A percentile compares a stretch with the other conserved stretches of the same genome.
Evolutionary conservation across 2,113 vertebrate genomes (phyloP).

Genomic region (Crotalus viridis): DNA sequence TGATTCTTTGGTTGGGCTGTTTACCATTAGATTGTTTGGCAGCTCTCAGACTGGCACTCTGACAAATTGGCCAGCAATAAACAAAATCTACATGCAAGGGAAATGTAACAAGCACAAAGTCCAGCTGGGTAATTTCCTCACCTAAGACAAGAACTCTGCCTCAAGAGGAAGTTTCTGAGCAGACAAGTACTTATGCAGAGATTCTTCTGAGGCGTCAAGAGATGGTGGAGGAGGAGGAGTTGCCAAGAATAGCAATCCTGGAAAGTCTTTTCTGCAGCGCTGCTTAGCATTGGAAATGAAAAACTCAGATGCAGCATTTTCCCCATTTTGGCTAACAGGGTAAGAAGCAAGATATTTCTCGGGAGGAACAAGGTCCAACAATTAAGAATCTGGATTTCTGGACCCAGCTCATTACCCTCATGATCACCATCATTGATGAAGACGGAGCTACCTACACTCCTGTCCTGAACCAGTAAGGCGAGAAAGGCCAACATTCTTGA

Average conservation of each 20-base stretch:
- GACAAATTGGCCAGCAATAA: not conserved
- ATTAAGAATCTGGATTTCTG: slow-evolving; percentile 94
- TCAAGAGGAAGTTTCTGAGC: not conserved
- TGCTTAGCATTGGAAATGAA: not conserved
- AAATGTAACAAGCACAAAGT: not conserved
- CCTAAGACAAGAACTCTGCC: not conserved
- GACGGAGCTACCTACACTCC: slow-evolving; percentile 90
- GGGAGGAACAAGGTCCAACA: slow-evolving; percentile 90
- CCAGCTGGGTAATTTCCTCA: not conserved
- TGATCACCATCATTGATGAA: slow-evolving; percentile 93
- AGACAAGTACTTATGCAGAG: not conserved
- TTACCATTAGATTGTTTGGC: not conserved
- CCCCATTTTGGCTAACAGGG: slow-evolving; percentile 65
- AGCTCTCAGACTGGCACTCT: not conserved
- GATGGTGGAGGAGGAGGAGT: not conserved
- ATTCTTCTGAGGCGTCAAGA: not conserved
- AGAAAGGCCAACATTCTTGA: not conserved
- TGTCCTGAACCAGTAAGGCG: slow-evolving; percentile 88
- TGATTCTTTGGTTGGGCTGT: not conserved
- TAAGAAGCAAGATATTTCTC: slow-evolving; percentile 85
- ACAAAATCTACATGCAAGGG: not conserved
- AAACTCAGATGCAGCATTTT: slow-evolving; percentile 20
- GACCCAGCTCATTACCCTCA: slow-evolving; percentile 92
- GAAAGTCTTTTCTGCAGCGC: not conserved
- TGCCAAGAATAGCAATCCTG: not conserved